Base-by-base conservation (phyloP, 2,113 vertebrate species). In the Anolis carolinensis region DNA sequence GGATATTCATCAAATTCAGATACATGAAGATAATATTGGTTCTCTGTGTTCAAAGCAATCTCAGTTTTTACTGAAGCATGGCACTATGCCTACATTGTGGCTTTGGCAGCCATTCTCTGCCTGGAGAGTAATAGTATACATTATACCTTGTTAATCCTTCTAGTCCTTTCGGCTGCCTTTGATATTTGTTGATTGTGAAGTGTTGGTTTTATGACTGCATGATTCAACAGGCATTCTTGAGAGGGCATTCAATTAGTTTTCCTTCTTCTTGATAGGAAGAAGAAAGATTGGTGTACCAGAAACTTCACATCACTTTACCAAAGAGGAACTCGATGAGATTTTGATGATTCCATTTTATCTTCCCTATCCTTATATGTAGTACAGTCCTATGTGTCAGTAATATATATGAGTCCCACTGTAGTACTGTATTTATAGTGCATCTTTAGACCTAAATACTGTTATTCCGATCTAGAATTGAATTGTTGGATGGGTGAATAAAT, bases 121-220 rank as follows among this genome's bases (percentile, higher is more conserved):
- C 39, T 81, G 34, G 23, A 86, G 70, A 74, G n/a, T 63, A 65
- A 18, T 86, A 74, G 39, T 73, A 52, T 81, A 86, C 34, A 81
- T 86, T 74, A 50, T 65, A 73, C 71, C 78, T 86, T 86, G 85
- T 81, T 86, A 81, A 81, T 81, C 59, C 71, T 81, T 36, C 78
- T 81, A 74, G 70, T 81, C 8, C 36, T 81, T 81, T 86, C 14
- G 8, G 85, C 39, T 65, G 71, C 30, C 70, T 86, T 80, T 86
- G 68, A 86, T 80, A 80, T 52, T n/a, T 73, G 13, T 34, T 73
- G 77, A 80, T 86, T 81, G 36, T 50, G 44, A 86, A 74, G 70
- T 74, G 70, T 81, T 85, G 65, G 25, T 14, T 85, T 59, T 70
- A 25, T 79, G 34, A 79, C 48, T 70, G 48, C 67, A 39, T 70